Percentiles rank a stretch among this genome's conserved stretches.
Evolutionary conservation across 2,797 vertebrate genomes (phyloP).

Genomic region (Sphaeramia orbicularis): DNA sequence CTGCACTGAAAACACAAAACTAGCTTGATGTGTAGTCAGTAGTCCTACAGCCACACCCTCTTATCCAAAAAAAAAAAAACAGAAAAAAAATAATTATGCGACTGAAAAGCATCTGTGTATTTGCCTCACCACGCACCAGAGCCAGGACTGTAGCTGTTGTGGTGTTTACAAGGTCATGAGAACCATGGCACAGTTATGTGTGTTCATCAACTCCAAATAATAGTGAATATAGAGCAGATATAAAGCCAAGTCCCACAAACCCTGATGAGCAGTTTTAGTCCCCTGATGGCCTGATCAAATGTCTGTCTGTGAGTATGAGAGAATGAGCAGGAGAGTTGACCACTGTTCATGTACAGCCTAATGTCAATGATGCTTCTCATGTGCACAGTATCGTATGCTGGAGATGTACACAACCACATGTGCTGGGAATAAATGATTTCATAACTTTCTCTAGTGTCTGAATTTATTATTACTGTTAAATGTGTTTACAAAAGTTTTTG

Average conservation of each 20-base stretch:
- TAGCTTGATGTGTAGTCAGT: constrained; percentile 75
- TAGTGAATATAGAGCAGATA: constrained; percentile 35
- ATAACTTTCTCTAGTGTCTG: constrained; percentile 74
- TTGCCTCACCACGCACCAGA: constrained; percentile 60
- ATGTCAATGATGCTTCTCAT: constrained; percentile 79
- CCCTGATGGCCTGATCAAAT: constrained; percentile 56
- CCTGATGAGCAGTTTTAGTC: constrained; percentile 49
- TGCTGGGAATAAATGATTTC: constrained; percentile 89
- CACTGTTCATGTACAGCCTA: constrained; percentile 79
- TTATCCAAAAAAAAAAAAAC: constrained; percentile 49
- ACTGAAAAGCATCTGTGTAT: constrained; percentile 45
- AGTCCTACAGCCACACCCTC: constrained; percentile 68
- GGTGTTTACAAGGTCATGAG: constrained; percentile 60
- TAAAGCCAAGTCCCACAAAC: constrained; percentile 39
- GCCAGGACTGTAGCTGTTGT: constrained; percentile 72
- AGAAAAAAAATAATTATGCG: constrained; percentile 32
- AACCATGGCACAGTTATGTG: constrained; percentile 54
- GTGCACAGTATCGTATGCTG: constrained; percentile 82
- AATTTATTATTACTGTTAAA: constrained; percentile 4
- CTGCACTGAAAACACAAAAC: constrained; percentile 83
- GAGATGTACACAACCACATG: constrained; percentile 85
- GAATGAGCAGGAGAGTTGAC: constrained; percentile 70
- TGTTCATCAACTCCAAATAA: constrained; percentile 47
- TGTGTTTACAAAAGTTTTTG: neutral
- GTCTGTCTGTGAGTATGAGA: constrained; percentile 42